Evolutionary conservation across 2,113 vertebrate species (phyloP).

Genomic region (Gambusia holbrooki): DNA sequence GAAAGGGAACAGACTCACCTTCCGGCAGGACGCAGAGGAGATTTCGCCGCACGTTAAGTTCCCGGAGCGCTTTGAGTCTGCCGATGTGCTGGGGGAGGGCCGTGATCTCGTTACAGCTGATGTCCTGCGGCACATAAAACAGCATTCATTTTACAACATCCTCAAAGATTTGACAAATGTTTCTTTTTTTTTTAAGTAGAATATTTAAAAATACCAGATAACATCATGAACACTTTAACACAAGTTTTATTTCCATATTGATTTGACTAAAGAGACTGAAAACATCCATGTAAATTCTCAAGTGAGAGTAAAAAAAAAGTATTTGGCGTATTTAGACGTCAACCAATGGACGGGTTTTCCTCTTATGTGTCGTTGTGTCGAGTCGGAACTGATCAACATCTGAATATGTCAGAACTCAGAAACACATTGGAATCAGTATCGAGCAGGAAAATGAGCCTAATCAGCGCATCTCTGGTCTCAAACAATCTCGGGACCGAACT

Average conservation of each 20-base stretch:
- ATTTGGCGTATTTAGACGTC: too few relatives aligned
- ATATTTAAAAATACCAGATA: background rate
- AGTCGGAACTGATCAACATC: background rate
- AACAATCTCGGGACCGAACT: background rate
- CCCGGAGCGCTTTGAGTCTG: constrained; percentile 87
- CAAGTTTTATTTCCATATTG: too few relatives aligned
- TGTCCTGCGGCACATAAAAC: constrained; percentile 81
- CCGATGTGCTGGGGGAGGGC: constrained; percentile 90
- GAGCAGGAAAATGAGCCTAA: background rate
- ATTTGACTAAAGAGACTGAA: background rate
- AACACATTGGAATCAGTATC: background rate
- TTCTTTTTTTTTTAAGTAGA: background rate
- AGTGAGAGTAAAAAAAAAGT: too few relatives aligned
- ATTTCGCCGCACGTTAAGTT: constrained; percentile 92
- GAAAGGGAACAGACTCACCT: constrained; percentile 76
- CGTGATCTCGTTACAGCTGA: constrained; percentile 97
- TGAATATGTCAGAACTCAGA: background rate
- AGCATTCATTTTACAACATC: background rate
- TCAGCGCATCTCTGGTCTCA: background rate
- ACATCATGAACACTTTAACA: background rate
- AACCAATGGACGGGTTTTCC: background rate
- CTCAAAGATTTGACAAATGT: background rate
- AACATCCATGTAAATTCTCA: background rate
- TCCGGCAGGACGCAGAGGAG: constrained; percentile 93
- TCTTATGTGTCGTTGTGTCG: background rate